Evolutionary conservation across 2,113 vertebrate genomes (phyloP).

Genomic region (Mungos mungo): DNA sequence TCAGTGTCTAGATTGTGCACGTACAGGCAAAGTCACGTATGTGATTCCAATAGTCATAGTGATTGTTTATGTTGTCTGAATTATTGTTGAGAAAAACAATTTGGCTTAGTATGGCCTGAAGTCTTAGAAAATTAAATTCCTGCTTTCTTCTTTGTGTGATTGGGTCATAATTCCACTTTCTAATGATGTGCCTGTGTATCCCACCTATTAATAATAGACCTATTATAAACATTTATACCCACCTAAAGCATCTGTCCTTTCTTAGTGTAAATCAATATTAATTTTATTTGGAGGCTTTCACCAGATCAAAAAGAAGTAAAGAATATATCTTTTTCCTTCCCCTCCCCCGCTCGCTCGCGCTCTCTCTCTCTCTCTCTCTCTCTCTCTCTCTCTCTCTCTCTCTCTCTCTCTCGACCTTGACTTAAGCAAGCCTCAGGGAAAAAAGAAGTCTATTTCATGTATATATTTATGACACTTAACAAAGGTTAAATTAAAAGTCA

Average conservation of each 20-base stretch:
- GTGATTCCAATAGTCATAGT: not conserved
- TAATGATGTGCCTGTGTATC: not conserved
- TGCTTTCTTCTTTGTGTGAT: not conserved
- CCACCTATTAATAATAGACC: conserved; percentile 1
- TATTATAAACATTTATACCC: conserved; percentile 14
- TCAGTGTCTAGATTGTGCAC: not conserved
- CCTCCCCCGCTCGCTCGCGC: not conserved
- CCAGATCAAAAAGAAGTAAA: not conserved
- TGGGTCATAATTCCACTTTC: conserved; percentile 41
- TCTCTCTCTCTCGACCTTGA: not conserved
- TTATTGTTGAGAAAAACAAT: conserved; percentile 4
- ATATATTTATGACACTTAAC: not conserved
- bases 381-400: not conserved
- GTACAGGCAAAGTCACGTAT: not conserved
- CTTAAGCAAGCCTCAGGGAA: not conserved
- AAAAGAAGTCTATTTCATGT: not conserved
- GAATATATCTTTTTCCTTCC: not conserved
- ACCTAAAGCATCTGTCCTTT: conserved; percentile 32
- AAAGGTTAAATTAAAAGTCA: conserved; percentile 15
- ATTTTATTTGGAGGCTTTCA: conserved; percentile 41
- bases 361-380: not conserved
- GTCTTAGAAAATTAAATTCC: conserved; percentile 36
- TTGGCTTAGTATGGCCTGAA: not conserved
- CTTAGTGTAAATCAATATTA: conserved; percentile 61
- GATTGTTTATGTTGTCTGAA: not conserved